Evolutionary conservation across 2,113 vertebrate genomes (phyloP).

Genomic region (Onychorhynchus coronatus): DNA sequence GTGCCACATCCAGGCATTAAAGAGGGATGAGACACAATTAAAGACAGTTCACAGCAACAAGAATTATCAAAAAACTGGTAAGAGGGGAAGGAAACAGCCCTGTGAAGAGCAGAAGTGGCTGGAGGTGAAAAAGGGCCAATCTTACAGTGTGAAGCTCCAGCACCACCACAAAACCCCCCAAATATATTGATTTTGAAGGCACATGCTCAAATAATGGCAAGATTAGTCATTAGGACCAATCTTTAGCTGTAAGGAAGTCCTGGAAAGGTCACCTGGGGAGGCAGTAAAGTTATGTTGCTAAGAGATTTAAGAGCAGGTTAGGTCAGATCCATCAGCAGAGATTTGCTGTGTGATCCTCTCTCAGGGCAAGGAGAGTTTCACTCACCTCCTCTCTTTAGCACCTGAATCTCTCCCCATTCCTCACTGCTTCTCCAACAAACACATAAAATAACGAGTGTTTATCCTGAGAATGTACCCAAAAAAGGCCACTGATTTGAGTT

Average conservation of each 20-base stretch:
- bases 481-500: not conserved
- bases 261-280: not conserved
- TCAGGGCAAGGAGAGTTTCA: not conserved
- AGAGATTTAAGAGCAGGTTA: not conserved
- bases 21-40: not conserved
- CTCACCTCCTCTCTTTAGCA: not conserved
- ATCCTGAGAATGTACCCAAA: not conserved
- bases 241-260: not conserved
- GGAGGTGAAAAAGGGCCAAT: not conserved
- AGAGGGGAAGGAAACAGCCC: not conserved
- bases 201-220: not conserved
- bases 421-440: not conserved
- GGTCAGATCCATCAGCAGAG: not conserved
- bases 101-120: not conserved
- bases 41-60: not conserved
- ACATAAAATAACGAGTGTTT: rapidly evolving
- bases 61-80: not conserved
- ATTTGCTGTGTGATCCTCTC: not conserved
- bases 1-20: not conserved
- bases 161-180: not conserved
- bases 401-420: not conserved
- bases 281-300: not conserved
- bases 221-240: not conserved
- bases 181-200: not conserved
- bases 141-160: not conserved